phyloP scores from a whole-genome alignment of 2,888 invertebrate genomes.

The Phorcus lineatus region DNA sequence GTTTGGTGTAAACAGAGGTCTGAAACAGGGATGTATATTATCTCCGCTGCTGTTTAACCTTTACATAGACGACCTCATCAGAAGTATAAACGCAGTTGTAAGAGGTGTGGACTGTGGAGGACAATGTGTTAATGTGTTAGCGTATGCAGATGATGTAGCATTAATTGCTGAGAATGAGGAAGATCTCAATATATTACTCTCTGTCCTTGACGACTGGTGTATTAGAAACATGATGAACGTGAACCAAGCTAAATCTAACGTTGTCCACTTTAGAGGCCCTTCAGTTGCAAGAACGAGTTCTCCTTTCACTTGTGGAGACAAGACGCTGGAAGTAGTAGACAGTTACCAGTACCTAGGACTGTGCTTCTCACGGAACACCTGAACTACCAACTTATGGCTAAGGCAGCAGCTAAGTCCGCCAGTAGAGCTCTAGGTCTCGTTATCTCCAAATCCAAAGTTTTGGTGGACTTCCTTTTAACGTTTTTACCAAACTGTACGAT shows the following conservation, averaged over 20 bases:
- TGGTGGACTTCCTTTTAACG: slow-evolving; percentile 8
- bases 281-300: background rate
- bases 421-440: slow-evolving; percentile 22
- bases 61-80: background rate
- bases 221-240: background rate
- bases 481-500: slow-evolving; percentile 26
- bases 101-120: background rate
- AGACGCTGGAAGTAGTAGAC: background rate
- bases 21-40: background rate
- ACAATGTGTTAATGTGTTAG: background rate
- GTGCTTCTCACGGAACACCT: slow-evolving; percentile 20
- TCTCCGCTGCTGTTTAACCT: background rate
- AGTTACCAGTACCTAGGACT: background rate
- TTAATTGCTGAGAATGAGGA: background rate
- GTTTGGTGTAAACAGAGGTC: background rate
- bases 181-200: background rate
- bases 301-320: background rate
- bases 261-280: background rate
- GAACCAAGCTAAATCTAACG: background rate
- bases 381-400: slow-evolving; percentile 19
- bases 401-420: slow-evolving; percentile 8
- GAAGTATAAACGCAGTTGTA: background rate
- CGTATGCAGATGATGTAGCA: background rate
- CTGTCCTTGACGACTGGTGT: background rate
- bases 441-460: slow-evolving; percentile 8